These are phyloP conservation scores for Phyllostomus discolor DNA, from an alignment of 2,113 vertebrate species.

Conservation along the genomic window DNA sequence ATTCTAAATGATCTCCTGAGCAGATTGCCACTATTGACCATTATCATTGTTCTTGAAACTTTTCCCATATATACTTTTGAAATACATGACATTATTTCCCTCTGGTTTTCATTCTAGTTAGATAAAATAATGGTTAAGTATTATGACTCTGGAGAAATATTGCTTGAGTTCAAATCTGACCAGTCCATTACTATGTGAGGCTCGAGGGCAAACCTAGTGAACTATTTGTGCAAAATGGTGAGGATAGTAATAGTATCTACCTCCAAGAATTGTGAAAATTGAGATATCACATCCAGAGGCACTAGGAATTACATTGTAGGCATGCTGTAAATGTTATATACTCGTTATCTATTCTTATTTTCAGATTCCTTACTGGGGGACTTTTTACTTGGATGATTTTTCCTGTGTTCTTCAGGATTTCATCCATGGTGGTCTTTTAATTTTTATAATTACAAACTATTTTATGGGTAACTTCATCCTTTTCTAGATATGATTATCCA, in stretches of 20 bases:
- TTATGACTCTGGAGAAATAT: background rate
- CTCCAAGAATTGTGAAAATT: background rate
- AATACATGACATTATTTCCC: background rate
- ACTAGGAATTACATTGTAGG: background rate
- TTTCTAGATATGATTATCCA: background rate
- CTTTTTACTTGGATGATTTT: background rate
- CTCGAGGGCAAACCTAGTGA: background rate
- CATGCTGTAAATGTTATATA: background rate
- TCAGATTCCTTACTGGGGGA: background rate
- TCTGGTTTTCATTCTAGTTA: background rate
- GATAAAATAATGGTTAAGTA: background rate
- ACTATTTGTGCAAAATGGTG: background rate
- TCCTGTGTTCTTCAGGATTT: background rate
- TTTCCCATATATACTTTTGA: background rate
- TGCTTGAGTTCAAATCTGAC: background rate
- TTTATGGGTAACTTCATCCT: background rate
- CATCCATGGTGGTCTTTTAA: background rate
- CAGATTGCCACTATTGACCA: background rate
- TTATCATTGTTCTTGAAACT: background rate
- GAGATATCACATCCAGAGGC: background rate
- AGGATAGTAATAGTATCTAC: background rate
- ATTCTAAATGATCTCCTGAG: background rate
- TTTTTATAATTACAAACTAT: background rate
- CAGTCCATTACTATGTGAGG: background rate
- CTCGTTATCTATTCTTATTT: background rate